These are phyloP conservation scores for Drosophila pseudoananassae DNA, from an alignment of 1,140 invertebrate species.

Conservation along the genomic window DNA sequence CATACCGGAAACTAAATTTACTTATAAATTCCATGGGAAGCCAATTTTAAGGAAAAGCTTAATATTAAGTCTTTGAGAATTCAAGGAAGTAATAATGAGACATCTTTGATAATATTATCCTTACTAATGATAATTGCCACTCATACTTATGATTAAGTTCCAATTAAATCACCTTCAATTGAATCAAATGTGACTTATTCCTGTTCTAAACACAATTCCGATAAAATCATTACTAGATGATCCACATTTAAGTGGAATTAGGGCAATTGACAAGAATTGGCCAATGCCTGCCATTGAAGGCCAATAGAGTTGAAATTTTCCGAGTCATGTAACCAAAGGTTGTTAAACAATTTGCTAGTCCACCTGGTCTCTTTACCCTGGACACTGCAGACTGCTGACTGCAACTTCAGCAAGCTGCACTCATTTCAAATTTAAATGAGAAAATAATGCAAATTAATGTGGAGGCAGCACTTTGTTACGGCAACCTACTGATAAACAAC, in stretches of 20 bases:
- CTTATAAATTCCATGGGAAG: too few relatives aligned
- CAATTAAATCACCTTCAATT: too few relatives aligned
- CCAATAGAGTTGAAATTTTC: slow-evolving; percentile 15
- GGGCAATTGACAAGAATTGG: neutral
- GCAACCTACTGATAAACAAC: slow-evolving; percentile 60
- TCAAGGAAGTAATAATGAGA: too few relatives aligned
- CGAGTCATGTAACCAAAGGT: slow-evolving; percentile 15
- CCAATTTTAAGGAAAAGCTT: too few relatives aligned
- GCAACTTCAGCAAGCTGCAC: slow-evolving; percentile 41
- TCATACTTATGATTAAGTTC: too few relatives aligned
- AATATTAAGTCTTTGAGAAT: too few relatives aligned
- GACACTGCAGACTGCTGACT: slow-evolving; percentile 4
- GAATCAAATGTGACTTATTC: too few relatives aligned
- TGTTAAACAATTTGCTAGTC: slow-evolving; percentile 9
- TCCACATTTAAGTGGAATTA: slow-evolving; percentile 7
- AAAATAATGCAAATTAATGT: slow-evolving; percentile 80
- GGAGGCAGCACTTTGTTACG: slow-evolving; percentile 69
- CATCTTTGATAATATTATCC: too few relatives aligned
- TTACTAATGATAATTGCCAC: too few relatives aligned
- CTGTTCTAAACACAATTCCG: neutral
- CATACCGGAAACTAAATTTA: neutral
- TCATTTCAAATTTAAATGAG: slow-evolving; percentile 76
- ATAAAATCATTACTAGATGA: slow-evolving; percentile 4
- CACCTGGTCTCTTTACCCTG: slow-evolving; percentile 1
- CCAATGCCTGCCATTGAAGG: neutral